Evolutionary conservation across 2,113 vertebrate species (phyloP), one percentile per base, ranked within the genome.

Genomic region (Neolamprologus variostigma): DNA sequence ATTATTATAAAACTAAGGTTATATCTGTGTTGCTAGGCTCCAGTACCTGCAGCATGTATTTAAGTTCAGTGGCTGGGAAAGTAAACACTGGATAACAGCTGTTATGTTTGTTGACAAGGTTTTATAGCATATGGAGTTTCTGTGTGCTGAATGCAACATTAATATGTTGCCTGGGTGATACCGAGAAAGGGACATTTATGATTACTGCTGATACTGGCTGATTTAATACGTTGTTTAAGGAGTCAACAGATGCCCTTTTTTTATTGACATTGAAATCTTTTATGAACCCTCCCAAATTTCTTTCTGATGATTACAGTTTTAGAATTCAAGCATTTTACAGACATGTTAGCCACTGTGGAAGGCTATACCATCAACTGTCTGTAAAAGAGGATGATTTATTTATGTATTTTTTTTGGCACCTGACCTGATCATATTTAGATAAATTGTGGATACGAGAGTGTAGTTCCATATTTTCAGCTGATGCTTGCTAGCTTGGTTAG

Each of bases 1-100:
- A 51, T 51, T 51, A 42, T 79, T 45, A 78, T 81, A 82, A 93
- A 89, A 89, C 81, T 78, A 12, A 3, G 8, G 9, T 87, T 84
- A 90, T 83, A 87, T 85, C 78, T 93, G n/a, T 54, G 95, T 96
- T 94, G 94, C 93, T 89, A 92, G 91, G 94, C 82, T 92, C 28
- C 87, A 19, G 73, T 26, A 37, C 68, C 81, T 92, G 82, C 66
- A 55, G 84, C 79, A 78, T 86, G 86, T 94, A 89, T 93, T 89
- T 90, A 93, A 88, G 94, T 90, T 91, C 92, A 92, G 85, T 28
- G 87, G 83, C 86, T 91, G 94, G 94, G 91, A 96, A 96, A 96
- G 95, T 88, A 95, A 96, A 97, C 95, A 96, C 68, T 68, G 89
- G 79, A 85, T 79, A 63, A 89, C 95, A 96, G 95, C 95, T 96